Conservation (phyloP, 2,113 vertebrate species). For the Machaerirhynchus nigripectus region DNA sequence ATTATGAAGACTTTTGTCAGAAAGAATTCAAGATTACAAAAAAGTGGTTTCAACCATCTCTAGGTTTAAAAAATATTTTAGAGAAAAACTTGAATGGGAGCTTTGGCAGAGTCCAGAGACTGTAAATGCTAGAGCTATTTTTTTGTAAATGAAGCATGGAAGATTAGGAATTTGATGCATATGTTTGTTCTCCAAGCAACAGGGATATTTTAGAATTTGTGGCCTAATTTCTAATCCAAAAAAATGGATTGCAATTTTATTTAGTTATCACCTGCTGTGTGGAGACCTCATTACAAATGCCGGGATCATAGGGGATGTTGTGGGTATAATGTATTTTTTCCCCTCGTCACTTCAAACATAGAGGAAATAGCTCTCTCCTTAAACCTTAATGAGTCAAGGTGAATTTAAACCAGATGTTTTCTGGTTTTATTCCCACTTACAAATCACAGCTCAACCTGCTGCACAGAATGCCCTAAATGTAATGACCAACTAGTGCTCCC, state of each 20-base stretch:
- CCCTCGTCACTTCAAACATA: background rate
- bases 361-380: conserved; percentile 71
- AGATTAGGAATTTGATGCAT: conserved; percentile 3
- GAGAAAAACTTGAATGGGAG: background rate
- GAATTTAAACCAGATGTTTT: conserved; percentile 78
- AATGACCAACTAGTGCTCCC: conserved; percentile 76
- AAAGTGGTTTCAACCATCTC: background rate
- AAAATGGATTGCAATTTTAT: conserved; percentile 40
- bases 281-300: conserved; percentile 41
- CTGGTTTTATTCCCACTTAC: conserved; percentile 67
- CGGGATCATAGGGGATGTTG: conserved; percentile 26
- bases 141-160: background rate
- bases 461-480: conserved; percentile 65
- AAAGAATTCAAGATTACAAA: background rate
- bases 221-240: conserved; percentile 7
- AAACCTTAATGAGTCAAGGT: conserved; percentile 66
- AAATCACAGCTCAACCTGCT: conserved; percentile 46
- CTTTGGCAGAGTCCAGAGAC: background rate
- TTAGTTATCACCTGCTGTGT: conserved; percentile 58
- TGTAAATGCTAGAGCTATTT: background rate
- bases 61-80: background rate
- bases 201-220: background rate
- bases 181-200: background rate
- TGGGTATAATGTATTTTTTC: conserved; percentile 26
- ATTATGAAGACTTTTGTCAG: background rate